These are phyloP conservation scores for Bombyx mandarina DNA, from an alignment of 1,140 invertebrate species.

Conservation along the genomic window DNA sequence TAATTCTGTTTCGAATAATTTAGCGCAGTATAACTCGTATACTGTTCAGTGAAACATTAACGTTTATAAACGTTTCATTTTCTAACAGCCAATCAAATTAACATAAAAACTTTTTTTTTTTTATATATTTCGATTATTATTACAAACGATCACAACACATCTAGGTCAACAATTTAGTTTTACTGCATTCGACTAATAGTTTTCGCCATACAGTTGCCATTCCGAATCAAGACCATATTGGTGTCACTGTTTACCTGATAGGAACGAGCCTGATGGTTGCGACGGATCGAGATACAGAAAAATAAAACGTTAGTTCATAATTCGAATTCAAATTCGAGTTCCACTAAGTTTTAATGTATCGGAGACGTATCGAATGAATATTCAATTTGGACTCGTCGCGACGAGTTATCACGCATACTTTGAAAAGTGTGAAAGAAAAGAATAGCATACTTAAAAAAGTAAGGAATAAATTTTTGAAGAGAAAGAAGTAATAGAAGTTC, in stretches of 20 bases:
- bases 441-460: constrained; percentile 3
- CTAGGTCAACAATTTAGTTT: constrained; percentile 38
- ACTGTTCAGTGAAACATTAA: background rate
- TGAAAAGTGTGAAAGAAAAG: constrained; percentile 16
- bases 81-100: constrained; percentile 50
- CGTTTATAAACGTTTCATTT: background rate
- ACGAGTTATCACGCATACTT: constrained; percentile 1
- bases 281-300: constrained; percentile 64
- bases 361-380: background rate
- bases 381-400: constrained; percentile 5
- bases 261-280: constrained; percentile 80
- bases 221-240: constrained; percentile 57
- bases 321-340: constrained; percentile 9
- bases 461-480: background rate
- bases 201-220: constrained; percentile 67
- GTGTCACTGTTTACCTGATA: constrained; percentile 76
- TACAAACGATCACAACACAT: constrained; percentile 49
- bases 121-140: constrained; percentile 17
- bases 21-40: constrained; percentile 10
- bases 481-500: background rate
- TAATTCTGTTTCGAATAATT: constrained; percentile 21
- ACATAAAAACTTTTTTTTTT: constrained; percentile 12
- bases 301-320: constrained; percentile 57
- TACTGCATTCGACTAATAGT: constrained; percentile 56
- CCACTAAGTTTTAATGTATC: too few relatives aligned